Percentiles rank a stretch among this genome's conserved stretches.
Evolutionary conservation across 1,140 invertebrate species (phyloP).

Genomic region (Bombus pyrosoma): DNA sequence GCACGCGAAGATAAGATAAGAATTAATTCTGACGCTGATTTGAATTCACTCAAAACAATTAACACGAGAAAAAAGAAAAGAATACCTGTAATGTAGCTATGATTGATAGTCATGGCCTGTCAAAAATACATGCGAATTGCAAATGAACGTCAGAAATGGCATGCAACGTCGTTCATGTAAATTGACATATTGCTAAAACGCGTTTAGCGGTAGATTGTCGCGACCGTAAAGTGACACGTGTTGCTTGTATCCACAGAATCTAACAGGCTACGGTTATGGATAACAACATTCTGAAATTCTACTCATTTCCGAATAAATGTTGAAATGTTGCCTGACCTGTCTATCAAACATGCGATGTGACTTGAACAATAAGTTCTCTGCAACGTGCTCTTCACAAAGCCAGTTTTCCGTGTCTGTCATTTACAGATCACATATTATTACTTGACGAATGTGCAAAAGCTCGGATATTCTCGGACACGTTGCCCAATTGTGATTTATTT

Average conservation of each 20-base stretch:
- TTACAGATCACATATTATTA: no score
- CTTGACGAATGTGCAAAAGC: no score
- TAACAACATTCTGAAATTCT: not conserved
- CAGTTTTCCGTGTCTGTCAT: not conserved
- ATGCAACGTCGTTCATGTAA: not conserved
- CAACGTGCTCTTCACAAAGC: not conserved
- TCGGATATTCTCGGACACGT: no score
- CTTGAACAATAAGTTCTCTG: not conserved
- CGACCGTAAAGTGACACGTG: not conserved
- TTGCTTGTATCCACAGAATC: not conserved
- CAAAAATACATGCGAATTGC: not conserved
- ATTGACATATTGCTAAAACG: not conserved
- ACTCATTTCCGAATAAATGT: not conserved
- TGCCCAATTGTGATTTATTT: no score
- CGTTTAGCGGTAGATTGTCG: not conserved
- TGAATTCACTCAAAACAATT: no score
- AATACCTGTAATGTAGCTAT: no score
- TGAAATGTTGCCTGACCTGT: not conserved
- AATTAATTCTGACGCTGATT: no score
- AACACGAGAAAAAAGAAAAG: no score
- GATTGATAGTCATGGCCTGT: no score
- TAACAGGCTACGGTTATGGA: not conserved
- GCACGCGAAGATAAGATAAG: no score
- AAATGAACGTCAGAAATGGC: not conserved
- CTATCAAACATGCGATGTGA: not conserved